Evolutionary conservation across 2,888 invertebrate species (phyloP), one percentile per base, ranked within the genome.

Genomic region (Lottia scabra): DNA sequence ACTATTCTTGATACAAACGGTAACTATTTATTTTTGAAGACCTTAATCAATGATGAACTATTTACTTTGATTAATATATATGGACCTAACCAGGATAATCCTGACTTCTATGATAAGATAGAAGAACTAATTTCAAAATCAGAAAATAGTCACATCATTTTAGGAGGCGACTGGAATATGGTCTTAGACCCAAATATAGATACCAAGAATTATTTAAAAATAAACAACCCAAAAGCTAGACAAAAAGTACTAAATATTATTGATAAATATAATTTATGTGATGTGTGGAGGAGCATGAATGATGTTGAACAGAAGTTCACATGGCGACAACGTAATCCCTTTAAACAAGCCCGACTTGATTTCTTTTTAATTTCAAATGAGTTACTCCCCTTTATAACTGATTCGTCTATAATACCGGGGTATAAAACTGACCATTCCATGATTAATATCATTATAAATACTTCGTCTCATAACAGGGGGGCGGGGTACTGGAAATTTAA

Each of bases 401-500:
- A 65, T 26, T 10, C n/a, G 15, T 30, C 5, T 27, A 70, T 70
- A 5, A n/a, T 38, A 67, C 48, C 71, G 62, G 56, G 71, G 5
- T 71, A 62, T n/a, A 48, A 23, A 26, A 66, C 71, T 16, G 67
- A 67, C 67, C 67, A 71, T 26, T 71, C 67, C 5, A 16, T 23
- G 30, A 67, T 67, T 4, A 30, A 48, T 13, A 3, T 70, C 2
- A 46, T 45, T 12, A 15, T 70, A 46, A 70, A 56, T 65, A 27
- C 65, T 16, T 15, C 15, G 15, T 8, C 65, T 13, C 38, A 66
- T 10, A 63, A n/a, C 4, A 48, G 43, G 38, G 63, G 44, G 19
- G 67, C 48, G 23, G 71, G 71, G 16, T 71, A 66, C 45, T 71
- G 71, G 71, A 71, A 71, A 43, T 71, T 67, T 45, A 63, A 71